These are phyloP conservation scores for Xylocampa areola DNA, from an alignment of 2,888 invertebrate genomes.

Conservation along the genomic window DNA sequence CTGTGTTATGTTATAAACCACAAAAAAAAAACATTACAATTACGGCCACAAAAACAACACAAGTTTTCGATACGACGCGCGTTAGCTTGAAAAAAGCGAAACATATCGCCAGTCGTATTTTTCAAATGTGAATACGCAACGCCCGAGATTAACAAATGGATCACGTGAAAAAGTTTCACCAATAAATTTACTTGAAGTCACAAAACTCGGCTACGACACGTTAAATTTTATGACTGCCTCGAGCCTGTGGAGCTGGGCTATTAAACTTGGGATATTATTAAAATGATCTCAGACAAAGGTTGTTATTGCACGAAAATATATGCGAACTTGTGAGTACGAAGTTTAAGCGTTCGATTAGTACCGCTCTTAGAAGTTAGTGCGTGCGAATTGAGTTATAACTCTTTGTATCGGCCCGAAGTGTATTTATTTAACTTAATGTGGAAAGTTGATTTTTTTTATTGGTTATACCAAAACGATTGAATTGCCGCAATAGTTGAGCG, in stretches of 20 bases:
- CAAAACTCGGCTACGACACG: conserved; percentile 81
- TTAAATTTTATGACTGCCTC: conserved; percentile 84
- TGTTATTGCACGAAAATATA: conserved; percentile 71
- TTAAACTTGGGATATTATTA: conserved; percentile 86
- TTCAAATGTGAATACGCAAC: conserved; percentile 68
- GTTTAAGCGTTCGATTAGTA: conserved; percentile 67
- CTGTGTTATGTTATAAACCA: too few species aligned
- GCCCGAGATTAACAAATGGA: conserved; percentile 80
- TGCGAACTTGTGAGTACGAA: conserved; percentile 68
- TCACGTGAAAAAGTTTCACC: conserved; percentile 80
- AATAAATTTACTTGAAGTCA: conserved; percentile 81
- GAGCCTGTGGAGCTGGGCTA: conserved; percentile 73
- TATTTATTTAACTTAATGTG: conserved; percentile 51
- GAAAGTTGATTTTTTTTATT: conserved; percentile 52
- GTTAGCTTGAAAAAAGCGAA: conserved; percentile 40
- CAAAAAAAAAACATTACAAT: conserved; percentile 41
- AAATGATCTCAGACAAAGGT: conserved; percentile 84
- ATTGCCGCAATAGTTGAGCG: too few species aligned
- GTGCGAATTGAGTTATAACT: conserved; percentile 47
- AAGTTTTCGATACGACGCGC: conserved; percentile 37
- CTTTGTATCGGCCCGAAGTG: conserved; percentile 54
- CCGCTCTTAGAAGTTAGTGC: conserved; percentile 48
- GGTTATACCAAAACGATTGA: too few species aligned
- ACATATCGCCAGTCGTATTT: conserved; percentile 67
- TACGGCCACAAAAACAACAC: conserved; percentile 42